A percentile compares a stretch with the other conserved stretches of the same genome.
phyloP scores from a whole-genome alignment of 2,888 invertebrate species.

The Octonoba sinensis region DNA sequence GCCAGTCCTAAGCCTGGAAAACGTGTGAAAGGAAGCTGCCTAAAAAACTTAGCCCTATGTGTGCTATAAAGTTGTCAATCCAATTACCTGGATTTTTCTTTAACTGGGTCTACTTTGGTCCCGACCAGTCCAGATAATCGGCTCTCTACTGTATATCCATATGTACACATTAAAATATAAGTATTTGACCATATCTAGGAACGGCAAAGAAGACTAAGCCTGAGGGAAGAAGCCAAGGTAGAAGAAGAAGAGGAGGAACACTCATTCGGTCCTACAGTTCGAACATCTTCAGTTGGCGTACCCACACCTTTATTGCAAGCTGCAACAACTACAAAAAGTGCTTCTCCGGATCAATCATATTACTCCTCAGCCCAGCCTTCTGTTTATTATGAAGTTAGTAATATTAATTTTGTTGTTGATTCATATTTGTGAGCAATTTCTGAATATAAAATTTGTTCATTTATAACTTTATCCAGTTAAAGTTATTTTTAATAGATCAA shows the following conservation, averaged over 20 bases:
- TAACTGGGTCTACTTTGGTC: too few species aligned
- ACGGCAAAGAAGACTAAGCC: slow-evolving; percentile 64
- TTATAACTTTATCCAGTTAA: background rate
- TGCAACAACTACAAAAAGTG: slow-evolving; percentile 56
- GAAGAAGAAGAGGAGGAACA: slow-evolving; percentile 34
- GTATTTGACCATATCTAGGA: slow-evolving; percentile 30
- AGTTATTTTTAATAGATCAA: background rate
- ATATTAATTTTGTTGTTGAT: background rate
- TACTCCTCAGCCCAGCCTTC: slow-evolving; percentile 38
- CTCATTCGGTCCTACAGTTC: slow-evolving; percentile 25
- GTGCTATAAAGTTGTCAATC: too few species aligned
- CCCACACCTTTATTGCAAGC: slow-evolving; percentile 46
- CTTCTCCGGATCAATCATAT: slow-evolving; percentile 53
- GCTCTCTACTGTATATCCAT: background rate
- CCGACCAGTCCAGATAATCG: too few species aligned
- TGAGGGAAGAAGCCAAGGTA: slow-evolving; percentile 49
- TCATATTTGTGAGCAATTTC: background rate
- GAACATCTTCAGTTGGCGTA: slow-evolving; percentile 53
- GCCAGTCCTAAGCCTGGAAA: too few species aligned
- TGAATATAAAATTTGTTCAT: background rate
- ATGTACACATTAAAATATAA: background rate
- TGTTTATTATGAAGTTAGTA: slow-evolving; percentile 39
- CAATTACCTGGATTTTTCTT: too few species aligned
- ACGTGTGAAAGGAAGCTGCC: too few species aligned
- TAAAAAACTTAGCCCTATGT: too few species aligned